Percentiles rank a stretch among this genome's conserved stretches.
Evolutionary conservation across 1,140 invertebrate species (phyloP).

Genomic region (Tribolium madens): DNA sequence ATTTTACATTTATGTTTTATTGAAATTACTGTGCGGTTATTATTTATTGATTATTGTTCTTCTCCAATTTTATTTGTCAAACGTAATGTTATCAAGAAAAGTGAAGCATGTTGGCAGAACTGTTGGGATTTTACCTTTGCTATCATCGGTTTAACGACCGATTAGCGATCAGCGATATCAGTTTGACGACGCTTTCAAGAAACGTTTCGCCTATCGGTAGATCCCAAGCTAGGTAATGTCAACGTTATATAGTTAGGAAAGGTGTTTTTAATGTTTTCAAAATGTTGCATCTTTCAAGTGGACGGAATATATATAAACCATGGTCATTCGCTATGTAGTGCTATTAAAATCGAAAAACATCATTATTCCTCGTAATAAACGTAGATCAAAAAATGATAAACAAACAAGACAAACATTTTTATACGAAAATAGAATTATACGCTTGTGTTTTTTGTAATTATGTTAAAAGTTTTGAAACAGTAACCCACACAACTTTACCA

Average conservation of each 20-base stretch:
- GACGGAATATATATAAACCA: too few relatives aligned
- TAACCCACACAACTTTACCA: neutral
- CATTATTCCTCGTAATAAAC: neutral
- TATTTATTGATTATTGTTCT: neutral
- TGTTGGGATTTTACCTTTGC: neutral
- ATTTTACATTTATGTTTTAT: neutral
- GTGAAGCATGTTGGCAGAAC: neutral
- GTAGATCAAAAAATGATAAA: neutral
- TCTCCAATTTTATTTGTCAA: neutral
- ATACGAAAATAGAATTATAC: neutral
- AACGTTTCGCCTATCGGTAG: neutral
- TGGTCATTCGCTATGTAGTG: too few relatives aligned
- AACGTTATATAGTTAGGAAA: neutral
- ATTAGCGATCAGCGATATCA: neutral
- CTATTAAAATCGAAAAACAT: too few relatives aligned
- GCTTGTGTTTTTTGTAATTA: neutral
- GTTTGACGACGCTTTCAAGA: neutral
- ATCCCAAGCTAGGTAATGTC: neutral
- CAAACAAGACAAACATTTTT: neutral
- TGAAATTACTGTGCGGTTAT: neutral
- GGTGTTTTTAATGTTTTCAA: too few relatives aligned
- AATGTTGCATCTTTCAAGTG: too few relatives aligned
- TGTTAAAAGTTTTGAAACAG: neutral
- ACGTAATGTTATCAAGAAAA: neutral
- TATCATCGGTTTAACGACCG: neutral